These are phyloP conservation scores for Monomorium pharaonis DNA, from an alignment of 1,140 invertebrate species.

Conservation along the genomic window DNA sequence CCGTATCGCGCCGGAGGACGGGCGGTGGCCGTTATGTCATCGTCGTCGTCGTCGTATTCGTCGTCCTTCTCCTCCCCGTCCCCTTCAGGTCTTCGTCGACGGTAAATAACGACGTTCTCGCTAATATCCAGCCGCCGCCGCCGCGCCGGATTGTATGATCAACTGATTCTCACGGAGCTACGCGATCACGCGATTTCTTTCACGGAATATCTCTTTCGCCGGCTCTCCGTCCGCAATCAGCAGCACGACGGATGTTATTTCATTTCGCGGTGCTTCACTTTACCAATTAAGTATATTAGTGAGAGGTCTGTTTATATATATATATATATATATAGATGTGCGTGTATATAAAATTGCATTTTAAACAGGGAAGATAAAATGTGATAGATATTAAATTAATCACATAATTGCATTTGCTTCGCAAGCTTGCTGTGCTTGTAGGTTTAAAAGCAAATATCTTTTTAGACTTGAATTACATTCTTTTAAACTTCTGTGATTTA, in stretches of 20 bases:
- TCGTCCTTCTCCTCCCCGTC: no score
- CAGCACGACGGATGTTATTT: background rate
- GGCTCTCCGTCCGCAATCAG: background rate
- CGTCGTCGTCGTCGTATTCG: conserved; percentile 16
- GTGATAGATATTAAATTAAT: conserved; percentile 17
- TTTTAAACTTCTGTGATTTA: background rate
- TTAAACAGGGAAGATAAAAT: background rate
- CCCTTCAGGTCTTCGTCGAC: no score
- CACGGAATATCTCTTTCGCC: conserved; percentile 33
- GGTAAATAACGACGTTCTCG: conserved; percentile 76
- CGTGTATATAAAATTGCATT: background rate
- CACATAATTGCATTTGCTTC: background rate
- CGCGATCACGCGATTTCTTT: conserved; percentile 69
- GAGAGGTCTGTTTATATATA: background rate
- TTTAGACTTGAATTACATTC: background rate
- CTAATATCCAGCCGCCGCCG: conserved; percentile 24
- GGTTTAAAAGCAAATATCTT: background rate
- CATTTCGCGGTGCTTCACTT: background rate
- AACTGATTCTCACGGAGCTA: conserved; percentile 70
- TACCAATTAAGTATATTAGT: background rate
- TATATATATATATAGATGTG: background rate
- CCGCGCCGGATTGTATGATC: conserved; percentile 60
- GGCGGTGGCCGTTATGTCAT: conserved; percentile 63
- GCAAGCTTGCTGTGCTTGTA: background rate
- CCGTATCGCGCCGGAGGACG: conserved; percentile 71